These are phyloP conservation scores for Myotis myotis DNA, from an alignment of 2,797 vertebrate genomes.

Conservation along the genomic window DNA sequence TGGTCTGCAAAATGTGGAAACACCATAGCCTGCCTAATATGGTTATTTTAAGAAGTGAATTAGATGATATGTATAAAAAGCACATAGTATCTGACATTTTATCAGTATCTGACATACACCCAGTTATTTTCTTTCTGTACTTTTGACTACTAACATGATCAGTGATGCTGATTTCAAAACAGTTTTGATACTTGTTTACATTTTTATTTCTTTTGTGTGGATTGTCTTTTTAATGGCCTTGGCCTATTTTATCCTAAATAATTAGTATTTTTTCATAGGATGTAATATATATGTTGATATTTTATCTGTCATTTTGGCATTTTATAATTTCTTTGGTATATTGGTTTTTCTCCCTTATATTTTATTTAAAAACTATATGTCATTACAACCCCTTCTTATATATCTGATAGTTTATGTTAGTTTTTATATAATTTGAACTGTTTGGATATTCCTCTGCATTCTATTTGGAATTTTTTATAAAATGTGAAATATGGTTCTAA, in stretches of 20 bases:
- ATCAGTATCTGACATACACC: neutral
- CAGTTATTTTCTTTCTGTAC: neutral
- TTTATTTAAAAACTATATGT: neutral
- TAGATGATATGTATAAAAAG: neutral
- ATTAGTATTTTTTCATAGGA: constrained; percentile 7
- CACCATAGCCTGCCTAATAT: neutral
- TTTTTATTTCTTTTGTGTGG: neutral
- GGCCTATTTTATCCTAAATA: constrained; percentile 2
- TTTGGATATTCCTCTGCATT: neutral
- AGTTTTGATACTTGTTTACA: neutral
- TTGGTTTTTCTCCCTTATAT: neutral
- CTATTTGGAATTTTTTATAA: neutral
- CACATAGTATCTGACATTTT: neutral
- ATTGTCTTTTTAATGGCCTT: neutral
- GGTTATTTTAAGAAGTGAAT: neutral
- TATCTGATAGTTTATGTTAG: neutral
- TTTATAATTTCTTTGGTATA: neutral
- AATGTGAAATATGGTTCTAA: neutral
- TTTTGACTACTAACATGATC: neutral
- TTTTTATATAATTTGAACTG: neutral
- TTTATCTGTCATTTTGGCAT: neutral
- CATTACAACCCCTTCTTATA: neutral
- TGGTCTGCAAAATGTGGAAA: neutral
- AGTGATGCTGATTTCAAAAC: neutral
- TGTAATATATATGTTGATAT: neutral